These are phyloP conservation scores for Romanomermis culicivorax DNA, from an alignment of 2,888 invertebrate species.

Conservation along the genomic window DNA sequence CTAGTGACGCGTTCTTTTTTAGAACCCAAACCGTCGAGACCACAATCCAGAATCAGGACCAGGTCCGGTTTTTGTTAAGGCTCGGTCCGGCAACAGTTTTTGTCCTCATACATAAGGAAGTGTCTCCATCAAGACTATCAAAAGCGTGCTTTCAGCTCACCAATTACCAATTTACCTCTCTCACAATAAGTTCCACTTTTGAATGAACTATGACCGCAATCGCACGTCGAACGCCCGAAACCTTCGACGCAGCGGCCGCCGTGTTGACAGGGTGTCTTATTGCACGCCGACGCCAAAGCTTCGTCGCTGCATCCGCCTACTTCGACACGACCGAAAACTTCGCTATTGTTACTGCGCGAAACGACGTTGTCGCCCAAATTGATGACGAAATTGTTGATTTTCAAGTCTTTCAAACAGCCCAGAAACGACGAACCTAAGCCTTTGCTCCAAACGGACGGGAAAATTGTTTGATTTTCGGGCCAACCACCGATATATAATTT, in stretches of 20 bases:
- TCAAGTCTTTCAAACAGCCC: constrained; percentile 71
- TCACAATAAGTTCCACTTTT: too few relatives aligned
- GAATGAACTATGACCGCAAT: too few relatives aligned
- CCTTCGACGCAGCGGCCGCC: constrained; percentile 70
- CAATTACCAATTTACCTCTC: too few relatives aligned
- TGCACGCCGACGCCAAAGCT: constrained; percentile 30
- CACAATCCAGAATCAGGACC: too few relatives aligned
- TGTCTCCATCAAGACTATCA: too few relatives aligned
- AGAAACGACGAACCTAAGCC: constrained; percentile 71
- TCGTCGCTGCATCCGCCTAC: constrained; percentile 70
- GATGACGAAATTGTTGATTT: constrained; percentile 62
- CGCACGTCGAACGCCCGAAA: constrained; percentile 82
- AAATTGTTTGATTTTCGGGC: constrained; percentile 39
- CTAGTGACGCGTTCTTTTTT: too few relatives aligned
- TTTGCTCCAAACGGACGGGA: constrained; percentile 71
- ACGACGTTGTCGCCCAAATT: constrained; percentile 69
- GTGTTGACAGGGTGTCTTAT: constrained; percentile 64
- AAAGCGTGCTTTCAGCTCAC: too few relatives aligned
- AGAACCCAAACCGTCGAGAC: too few relatives aligned
- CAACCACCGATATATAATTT: constrained; percentile 69
- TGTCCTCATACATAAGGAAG: too few relatives aligned
- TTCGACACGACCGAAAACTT: constrained; percentile 40
- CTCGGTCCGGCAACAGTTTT: too few relatives aligned
- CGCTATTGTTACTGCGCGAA: background rate
- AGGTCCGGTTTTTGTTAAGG: too few relatives aligned